Evolutionary conservation across 2,113 vertebrate genomes (phyloP).

Genomic region (Psilopsiagon aurifrons): DNA sequence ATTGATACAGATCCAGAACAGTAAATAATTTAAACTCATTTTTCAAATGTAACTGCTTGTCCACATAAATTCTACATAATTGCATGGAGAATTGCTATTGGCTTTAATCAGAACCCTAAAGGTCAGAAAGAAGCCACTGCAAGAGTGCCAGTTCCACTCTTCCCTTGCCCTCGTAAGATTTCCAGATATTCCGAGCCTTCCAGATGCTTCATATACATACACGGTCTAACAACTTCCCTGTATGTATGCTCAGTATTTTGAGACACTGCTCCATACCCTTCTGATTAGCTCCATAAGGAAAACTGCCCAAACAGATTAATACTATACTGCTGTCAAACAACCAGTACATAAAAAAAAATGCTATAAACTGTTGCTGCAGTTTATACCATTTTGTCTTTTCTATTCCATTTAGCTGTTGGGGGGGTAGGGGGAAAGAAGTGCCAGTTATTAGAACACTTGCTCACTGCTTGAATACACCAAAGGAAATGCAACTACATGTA

Average conservation of each 20-base stretch:
- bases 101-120: background rate
- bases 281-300: background rate
- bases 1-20: background rate
- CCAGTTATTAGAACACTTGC: background rate
- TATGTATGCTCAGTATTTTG: background rate
- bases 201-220: background rate
- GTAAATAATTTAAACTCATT: background rate
- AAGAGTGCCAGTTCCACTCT: background rate
- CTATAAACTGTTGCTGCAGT: background rate
- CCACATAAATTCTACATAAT: background rate
- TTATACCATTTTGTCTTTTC: background rate
- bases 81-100: background rate
- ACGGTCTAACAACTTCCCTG: background rate
- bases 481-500: background rate
- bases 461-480: background rate
- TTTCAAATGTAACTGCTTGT: background rate
- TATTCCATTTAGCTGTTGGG: background rate
- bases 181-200: background rate
- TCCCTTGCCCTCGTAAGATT: background rate
- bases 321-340: background rate
- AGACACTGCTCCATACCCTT: background rate
- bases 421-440: too few species aligned
- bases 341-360: background rate
- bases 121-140: background rate
- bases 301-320: background rate